Conservation (phyloP, 2,113 vertebrate genomes). For the Scartelaos histophorus region DNA sequence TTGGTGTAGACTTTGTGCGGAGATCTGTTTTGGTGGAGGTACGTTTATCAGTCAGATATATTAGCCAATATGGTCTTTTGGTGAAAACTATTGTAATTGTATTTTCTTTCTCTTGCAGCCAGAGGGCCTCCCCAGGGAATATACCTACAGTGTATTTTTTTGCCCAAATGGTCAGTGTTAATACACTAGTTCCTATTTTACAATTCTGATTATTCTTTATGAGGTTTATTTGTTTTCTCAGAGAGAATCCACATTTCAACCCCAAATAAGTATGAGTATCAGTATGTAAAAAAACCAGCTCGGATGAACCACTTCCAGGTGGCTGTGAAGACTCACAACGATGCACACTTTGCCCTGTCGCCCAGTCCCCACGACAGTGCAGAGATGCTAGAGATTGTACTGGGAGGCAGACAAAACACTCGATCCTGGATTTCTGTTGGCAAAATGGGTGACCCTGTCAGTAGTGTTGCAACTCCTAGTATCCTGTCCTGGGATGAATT, state of each 20-base stretch:
- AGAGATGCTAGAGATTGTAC: constrained; percentile 87
- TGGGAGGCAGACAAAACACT: constrained; percentile 88
- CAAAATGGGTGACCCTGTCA: constrained; percentile 87
- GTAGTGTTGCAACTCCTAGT: constrained; percentile 77
- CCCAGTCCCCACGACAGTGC: constrained; percentile 85
- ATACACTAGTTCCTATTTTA: neutral
- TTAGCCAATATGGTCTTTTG: constrained; percentile 10
- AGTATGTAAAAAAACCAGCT: constrained; percentile 88
- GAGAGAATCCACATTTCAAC: constrained; percentile 96
- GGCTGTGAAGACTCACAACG: constrained; percentile 89
- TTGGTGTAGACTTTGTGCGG: constrained; percentile 80
- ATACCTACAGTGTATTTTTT: constrained; percentile 94
- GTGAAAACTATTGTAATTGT: constrained; percentile 4
- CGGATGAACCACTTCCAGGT: constrained; percentile 84
- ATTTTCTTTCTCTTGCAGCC: constrained; percentile 75
- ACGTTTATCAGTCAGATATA: constrained; percentile 1
- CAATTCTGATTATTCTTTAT: neutral
- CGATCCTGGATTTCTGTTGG: constrained; percentile 87
- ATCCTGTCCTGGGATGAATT: constrained; percentile 95
- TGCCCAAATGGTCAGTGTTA: constrained; percentile 86
- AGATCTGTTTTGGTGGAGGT: constrained; percentile 87
- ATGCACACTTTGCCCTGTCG: constrained; percentile 87
- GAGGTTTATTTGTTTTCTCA: constrained; percentile 55
- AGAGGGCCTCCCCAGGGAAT: constrained; percentile 87
- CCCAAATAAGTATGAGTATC: constrained; percentile 94